Evolutionary conservation across 2,888 invertebrate species (phyloP).

Genomic region (Zygothrica quintamaculata): DNA sequence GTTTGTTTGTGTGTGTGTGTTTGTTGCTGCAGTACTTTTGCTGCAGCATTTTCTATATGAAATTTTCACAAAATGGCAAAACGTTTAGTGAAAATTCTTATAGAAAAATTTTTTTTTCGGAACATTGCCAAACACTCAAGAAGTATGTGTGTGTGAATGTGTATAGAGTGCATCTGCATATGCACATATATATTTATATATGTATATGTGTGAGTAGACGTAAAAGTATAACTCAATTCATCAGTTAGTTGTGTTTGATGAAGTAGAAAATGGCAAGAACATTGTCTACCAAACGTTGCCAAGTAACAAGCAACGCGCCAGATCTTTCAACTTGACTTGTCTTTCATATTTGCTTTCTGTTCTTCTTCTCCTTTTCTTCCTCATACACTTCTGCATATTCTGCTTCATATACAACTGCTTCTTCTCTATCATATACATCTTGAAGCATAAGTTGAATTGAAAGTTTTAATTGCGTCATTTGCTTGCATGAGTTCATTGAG

Average conservation of each 20-base stretch:
- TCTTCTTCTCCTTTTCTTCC: too few relatives aligned
- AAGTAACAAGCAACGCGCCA: slow-evolving; percentile 5
- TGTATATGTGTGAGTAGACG: too few relatives aligned
- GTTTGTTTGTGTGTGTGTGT: background rate
- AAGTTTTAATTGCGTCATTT: slow-evolving; percentile 47
- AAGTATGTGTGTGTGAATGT: background rate
- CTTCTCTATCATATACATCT: too few relatives aligned
- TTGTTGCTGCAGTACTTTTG: background rate
- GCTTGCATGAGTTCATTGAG: slow-evolving; percentile 37
- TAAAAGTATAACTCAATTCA: slow-evolving; percentile 27
- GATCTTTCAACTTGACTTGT: too few relatives aligned
- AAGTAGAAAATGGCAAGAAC: slow-evolving; percentile 40
- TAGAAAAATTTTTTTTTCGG: too few relatives aligned
- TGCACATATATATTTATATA: too few relatives aligned
- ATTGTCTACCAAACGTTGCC: slow-evolving; percentile 13
- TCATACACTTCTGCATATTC: background rate
- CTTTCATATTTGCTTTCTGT: too few relatives aligned
- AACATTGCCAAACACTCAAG: slow-evolving; percentile 27
- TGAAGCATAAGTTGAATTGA: slow-evolving; percentile 1
- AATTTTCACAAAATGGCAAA: slow-evolving; percentile 35
- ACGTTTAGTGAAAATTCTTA: slow-evolving; percentile 24
- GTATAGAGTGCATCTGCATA: slow-evolving; percentile 1
- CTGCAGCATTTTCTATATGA: slow-evolving; percentile 21
- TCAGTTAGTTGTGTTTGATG: slow-evolving; percentile 38
- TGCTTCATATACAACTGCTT: too few relatives aligned